Base-by-base conservation (phyloP, 2,113 vertebrate species). In the Megaceryle torquata region DNA sequence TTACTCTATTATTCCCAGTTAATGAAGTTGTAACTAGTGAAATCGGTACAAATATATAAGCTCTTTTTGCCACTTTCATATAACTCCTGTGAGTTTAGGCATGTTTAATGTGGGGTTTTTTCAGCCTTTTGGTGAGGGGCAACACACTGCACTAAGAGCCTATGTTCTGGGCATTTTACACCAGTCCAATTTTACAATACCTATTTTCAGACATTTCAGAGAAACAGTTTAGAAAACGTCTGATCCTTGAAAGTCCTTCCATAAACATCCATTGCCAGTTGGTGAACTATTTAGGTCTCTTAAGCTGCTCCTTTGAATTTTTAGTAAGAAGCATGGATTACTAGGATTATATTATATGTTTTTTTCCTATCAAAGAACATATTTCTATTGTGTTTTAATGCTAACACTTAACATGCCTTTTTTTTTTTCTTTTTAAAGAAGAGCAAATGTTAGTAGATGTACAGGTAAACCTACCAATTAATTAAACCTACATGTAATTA, bases 401-500 rank as follows among this genome's bases (percentile, higher is more conserved):
- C 53, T 92, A 87, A 65, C 65, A 50, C 12, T 63, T 85, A 72
- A 51, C 2, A 2, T 37, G 17, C 7, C 39, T 51, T 60, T 39
- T 76, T 39, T 76, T 81, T 88, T 61, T 59, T 39, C 54, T 48
- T 46, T 22, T 84, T 84, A 15, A 74, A 72, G 33, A 37, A 72
- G 44, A 88, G 35, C 11, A 92, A 93, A 79, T 91, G 39, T 87
- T 95, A 79, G 65, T 76, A 87, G 89, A 68, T 12, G 5, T 81
- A 82, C 59, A 94, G 51, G 61, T 87, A 97, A 94, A 85, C 26
- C 77, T 82, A 63, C 31, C 63, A 86, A 83, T 89, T 91, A 88
- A 95, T 88, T 91, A 93, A 95, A 26, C 78, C 60, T 86, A 90
- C 75, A 44, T 86, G 59, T 82, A 93, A 93, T 96, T 91, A 96